Evolutionary conservation across 2,888 invertebrate genomes (phyloP).

Genomic region (Athalia cordata): DNA sequence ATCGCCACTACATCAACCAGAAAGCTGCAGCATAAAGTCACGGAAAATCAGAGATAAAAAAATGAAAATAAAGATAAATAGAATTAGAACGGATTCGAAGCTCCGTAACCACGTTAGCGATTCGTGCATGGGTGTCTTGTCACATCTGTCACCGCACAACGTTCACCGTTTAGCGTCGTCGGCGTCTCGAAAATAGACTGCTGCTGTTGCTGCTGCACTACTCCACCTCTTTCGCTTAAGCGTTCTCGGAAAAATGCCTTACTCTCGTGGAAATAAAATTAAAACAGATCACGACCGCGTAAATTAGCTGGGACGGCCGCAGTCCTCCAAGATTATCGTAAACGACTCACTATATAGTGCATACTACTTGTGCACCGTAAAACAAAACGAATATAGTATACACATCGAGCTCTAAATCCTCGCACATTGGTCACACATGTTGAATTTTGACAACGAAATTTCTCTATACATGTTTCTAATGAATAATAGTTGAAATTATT

Average conservation of each 20-base stretch:
- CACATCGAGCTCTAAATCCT: background rate
- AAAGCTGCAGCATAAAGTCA: background rate
- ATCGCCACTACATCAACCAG: no score
- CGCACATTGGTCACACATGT: no score
- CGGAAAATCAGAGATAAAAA: background rate
- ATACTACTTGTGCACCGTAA: background rate
- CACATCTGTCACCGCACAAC: constrained; percentile 42
- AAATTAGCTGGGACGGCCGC: constrained; percentile 44
- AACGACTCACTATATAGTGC: constrained; percentile 37
- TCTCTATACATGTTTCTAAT: no score
- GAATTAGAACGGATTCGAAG: constrained; percentile 9
- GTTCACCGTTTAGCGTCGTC: constrained; percentile 45
- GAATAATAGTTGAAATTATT: no score
- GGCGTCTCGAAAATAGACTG: constrained; percentile 58
- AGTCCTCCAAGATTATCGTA: constrained; percentile 41
- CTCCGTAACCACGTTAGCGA: constrained; percentile 32
- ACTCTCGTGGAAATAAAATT: constrained; percentile 59
- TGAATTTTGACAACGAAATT: no score
- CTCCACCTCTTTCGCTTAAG: constrained; percentile 53
- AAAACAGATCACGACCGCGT: constrained; percentile 48
- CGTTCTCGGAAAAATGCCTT: constrained; percentile 65
- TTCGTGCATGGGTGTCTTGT: constrained; percentile 37
- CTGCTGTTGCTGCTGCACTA: background rate
- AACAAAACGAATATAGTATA: background rate
- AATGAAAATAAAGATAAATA: background rate